phyloP scores from a whole-genome alignment of 2,888 invertebrate genomes.

The Caenorhabditis afra region DNA sequence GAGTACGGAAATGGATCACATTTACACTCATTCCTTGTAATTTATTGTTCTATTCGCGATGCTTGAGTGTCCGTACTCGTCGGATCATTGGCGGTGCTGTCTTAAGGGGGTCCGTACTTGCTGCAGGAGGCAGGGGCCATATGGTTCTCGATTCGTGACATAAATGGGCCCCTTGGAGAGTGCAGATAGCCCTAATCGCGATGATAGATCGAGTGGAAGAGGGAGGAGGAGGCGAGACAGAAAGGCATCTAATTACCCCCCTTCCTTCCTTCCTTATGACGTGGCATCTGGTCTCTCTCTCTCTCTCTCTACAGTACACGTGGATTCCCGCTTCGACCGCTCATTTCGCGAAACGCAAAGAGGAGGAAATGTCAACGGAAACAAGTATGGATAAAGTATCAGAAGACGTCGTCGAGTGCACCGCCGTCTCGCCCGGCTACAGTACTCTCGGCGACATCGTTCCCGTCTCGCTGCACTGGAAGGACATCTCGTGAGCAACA shows the following conservation, averaged over 20 bases:
- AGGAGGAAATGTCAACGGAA: slow-evolving; percentile 16
- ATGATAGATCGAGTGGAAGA: not conserved
- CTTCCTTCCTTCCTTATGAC: slow-evolving; percentile 4
- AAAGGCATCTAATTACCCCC: not conserved
- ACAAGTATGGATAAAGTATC: slow-evolving; percentile 41
- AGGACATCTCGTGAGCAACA: slow-evolving; percentile 36
- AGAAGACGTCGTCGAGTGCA: slow-evolving; percentile 46
- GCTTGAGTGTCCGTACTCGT: too few species aligned
- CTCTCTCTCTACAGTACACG: not conserved
- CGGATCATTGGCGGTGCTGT: too few species aligned
- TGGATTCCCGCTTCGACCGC: not conserved
- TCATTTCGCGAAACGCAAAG: not conserved
- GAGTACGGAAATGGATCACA: too few species aligned
- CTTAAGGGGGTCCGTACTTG: too few species aligned
- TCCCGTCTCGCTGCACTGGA: slow-evolving; percentile 55
- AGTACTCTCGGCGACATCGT: slow-evolving; percentile 46
- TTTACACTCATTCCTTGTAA: too few species aligned
- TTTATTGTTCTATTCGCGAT: too few species aligned
- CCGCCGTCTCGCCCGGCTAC: slow-evolving; percentile 42
- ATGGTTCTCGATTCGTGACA: too few species aligned
- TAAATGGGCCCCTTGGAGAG: too few species aligned
- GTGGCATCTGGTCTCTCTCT: not conserved
- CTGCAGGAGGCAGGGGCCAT: too few species aligned
- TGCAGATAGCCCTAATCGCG: not conserved
- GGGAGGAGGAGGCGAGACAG: not conserved